phyloP scores from a whole-genome alignment of 2,113 vertebrate genomes.

The Spheniscus mendiculus region DNA sequence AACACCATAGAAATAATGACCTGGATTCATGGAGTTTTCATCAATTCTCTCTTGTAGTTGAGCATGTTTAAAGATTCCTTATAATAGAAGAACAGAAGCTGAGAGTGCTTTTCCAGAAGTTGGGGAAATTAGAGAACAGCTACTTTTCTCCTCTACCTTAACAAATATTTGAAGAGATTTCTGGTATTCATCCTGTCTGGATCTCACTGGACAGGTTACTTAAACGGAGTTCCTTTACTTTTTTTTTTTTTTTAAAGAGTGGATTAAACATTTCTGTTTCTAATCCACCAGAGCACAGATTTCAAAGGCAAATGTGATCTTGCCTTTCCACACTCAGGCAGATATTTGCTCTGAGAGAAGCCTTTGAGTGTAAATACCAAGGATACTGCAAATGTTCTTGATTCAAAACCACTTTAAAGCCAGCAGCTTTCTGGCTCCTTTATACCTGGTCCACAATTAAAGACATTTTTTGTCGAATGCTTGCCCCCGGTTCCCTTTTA shows the following conservation, averaged over 20 bases:
- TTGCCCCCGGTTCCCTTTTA: background rate
- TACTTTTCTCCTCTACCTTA: background rate
- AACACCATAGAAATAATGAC: background rate
- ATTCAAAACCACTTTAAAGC: conserved; percentile 40
- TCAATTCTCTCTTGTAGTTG: background rate
- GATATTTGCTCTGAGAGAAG: conserved; percentile 17
- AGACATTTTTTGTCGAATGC: background rate
- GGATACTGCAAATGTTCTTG: background rate
- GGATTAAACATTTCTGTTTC: background rate
- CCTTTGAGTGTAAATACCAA: conserved; percentile 25
- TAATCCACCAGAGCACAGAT: background rate
- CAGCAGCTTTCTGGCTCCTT: background rate
- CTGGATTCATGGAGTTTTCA: background rate
- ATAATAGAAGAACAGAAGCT: background rate
- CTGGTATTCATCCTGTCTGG: background rate
- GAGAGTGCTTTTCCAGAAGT: background rate
- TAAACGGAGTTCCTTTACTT: background rate
- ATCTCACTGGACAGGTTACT: background rate
- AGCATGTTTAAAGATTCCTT: background rate
- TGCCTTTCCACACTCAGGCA: background rate
- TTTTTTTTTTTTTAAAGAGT: background rate
- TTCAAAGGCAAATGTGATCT: conserved; percentile 17
- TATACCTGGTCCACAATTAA: background rate
- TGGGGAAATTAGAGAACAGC: background rate
- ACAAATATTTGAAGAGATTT: background rate